Percentiles rank a stretch among this genome's conserved stretches.
These are phyloP conservation scores for Tenualosa thibaudeaui DNA, from an alignment of 2,797 vertebrate genomes.

Conservation along the genomic window DNA sequence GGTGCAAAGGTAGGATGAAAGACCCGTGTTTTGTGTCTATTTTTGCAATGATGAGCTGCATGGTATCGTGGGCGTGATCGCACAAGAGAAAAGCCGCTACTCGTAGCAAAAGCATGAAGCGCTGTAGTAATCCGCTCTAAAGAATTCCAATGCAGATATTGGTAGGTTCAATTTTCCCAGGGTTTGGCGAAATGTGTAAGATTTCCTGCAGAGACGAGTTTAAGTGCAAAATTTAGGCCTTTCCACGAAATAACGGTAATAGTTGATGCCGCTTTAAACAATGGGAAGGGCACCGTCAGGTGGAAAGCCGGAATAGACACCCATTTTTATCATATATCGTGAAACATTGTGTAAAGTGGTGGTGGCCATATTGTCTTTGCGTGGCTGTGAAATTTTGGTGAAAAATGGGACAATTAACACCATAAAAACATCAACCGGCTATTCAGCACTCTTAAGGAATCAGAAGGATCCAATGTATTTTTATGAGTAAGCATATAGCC, in stretches of 20 bases:
- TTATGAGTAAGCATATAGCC: slow-evolving; percentile 11
- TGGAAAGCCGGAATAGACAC: not conserved
- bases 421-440: not conserved
- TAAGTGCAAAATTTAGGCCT: not conserved
- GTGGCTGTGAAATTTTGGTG: not conserved
- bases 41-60: not conserved
- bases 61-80: slow-evolving; percentile 3
- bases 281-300: not conserved
- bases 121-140: slow-evolving; percentile 38
- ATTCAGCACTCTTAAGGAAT: not conserved
- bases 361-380: not conserved
- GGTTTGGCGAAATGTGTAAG: not conserved
- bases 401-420: not conserved
- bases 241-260: not conserved
- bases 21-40: not conserved
- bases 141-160: slow-evolving; percentile 33
- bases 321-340: not conserved
- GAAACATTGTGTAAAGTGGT: not conserved
- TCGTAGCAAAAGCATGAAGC: slow-evolving; percentile 9
- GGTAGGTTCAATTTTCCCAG: not conserved
- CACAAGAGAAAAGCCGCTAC: not conserved
- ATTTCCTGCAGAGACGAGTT: not conserved
- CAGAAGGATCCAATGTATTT: not conserved
- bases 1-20: slow-evolving; percentile 71
- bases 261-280: not conserved